Evolutionary conservation across 2,797 vertebrate genomes (phyloP).

Genomic region (Esox lucius): DNA sequence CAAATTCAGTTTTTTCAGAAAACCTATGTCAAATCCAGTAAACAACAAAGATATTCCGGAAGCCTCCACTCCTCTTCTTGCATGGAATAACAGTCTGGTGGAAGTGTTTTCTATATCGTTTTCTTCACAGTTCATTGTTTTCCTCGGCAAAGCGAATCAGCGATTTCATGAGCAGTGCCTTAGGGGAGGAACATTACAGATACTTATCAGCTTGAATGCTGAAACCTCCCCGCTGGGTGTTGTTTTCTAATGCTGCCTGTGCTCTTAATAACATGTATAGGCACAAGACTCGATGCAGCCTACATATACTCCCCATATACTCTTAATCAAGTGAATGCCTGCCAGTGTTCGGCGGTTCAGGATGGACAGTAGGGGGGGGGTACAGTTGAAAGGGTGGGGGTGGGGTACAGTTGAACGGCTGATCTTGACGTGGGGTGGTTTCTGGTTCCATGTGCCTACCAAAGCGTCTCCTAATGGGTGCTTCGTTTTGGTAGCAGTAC

Average conservation of each 20-base stretch:
- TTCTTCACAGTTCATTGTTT: conserved; percentile 58
- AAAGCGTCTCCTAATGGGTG: too few relatives aligned
- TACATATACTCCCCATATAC: not conserved
- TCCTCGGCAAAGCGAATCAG: conserved; percentile 54
- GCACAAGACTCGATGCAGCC: not conserved
- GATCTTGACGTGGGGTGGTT: too few relatives aligned
- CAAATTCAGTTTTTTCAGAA: not conserved
- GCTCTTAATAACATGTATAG: conserved; percentile 1
- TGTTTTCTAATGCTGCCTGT: not conserved
- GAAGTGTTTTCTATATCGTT: conserved; percentile 54
- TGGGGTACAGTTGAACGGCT: too few relatives aligned
- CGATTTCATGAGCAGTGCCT: conserved; percentile 59
- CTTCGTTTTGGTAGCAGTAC: too few relatives aligned
- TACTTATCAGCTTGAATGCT: conserved; percentile 43
- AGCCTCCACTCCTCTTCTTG: not conserved
- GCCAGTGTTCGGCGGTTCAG: too few relatives aligned
- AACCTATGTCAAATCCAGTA: not conserved
- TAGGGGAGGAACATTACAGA: conserved; percentile 40
- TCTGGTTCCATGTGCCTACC: too few relatives aligned
- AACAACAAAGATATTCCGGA: not conserved
- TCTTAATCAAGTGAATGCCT: not conserved
- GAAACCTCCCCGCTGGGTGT: not conserved
- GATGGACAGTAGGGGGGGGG: too few relatives aligned
- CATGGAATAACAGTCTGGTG: conserved; percentile 8
- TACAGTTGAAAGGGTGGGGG: too few relatives aligned